Evolutionary conservation across 2,888 invertebrate species (phyloP).

Genomic region (Galerucella calmariensis): DNA sequence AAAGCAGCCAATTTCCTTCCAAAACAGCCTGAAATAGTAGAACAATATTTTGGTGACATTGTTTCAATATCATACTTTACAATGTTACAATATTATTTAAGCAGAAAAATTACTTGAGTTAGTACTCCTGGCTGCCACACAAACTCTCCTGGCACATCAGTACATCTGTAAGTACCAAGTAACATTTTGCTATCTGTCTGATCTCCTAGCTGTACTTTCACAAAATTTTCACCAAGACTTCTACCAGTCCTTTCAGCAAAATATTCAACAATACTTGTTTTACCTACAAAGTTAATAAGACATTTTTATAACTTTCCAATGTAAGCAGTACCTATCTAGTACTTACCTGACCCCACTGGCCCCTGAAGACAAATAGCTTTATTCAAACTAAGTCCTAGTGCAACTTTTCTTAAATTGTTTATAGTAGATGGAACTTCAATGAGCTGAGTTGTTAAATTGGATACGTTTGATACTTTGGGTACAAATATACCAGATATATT

Average conservation of each 20-base stretch:
- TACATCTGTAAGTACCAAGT: slow-evolving; percentile 92
- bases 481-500: slow-evolving; percentile 53
- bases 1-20: slow-evolving; percentile 88
- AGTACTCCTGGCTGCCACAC: slow-evolving; percentile 96
- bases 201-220: slow-evolving; percentile 94
- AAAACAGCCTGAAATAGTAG: slow-evolving; percentile 74
- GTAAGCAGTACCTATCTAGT: neutral
- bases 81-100: neutral
- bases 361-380: slow-evolving; percentile 83
- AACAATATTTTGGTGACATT: neutral
- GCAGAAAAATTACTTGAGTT: slow-evolving; percentile 72
- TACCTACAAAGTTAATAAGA: slow-evolving; percentile 60
- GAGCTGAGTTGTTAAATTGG: slow-evolving; percentile 34
- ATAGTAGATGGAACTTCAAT: slow-evolving; percentile 70
- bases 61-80: neutral
- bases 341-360: slow-evolving; percentile 86
- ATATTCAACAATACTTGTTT: slow-evolving; percentile 90
- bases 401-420: slow-evolving; percentile 80
- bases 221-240: slow-evolving; percentile 67
- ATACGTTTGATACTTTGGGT: slow-evolving; percentile 35
- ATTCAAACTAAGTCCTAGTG: slow-evolving; percentile 82
- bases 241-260: slow-evolving; percentile 84
- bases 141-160: slow-evolving; percentile 97
- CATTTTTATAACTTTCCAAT: neutral
- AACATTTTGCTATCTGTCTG: slow-evolving; percentile 97